Percentiles rank a stretch among this genome's conserved stretches.
phyloP scores from a whole-genome alignment of 2,113 vertebrate species.

The Nycticorax nycticorax region DNA sequence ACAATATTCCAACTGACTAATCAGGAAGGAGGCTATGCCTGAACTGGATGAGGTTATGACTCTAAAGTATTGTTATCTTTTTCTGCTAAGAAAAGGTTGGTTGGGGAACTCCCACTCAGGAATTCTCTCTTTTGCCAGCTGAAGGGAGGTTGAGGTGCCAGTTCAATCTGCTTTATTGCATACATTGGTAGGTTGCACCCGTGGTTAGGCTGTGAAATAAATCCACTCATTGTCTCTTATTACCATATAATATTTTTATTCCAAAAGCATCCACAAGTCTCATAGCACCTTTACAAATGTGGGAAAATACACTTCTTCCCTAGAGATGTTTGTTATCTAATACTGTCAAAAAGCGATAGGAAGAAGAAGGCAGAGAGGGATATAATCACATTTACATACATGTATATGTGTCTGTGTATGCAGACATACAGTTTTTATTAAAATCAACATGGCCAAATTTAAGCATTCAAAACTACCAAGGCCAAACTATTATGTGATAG shows the following conservation, averaged over 20 bases:
- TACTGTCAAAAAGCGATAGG: not conserved
- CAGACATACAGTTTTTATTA: not conserved
- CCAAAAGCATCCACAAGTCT: not conserved
- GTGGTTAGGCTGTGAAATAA: not conserved
- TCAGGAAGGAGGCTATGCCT: constrained; percentile 38
- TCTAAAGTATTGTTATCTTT: constrained; percentile 17
- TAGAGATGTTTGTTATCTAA: not conserved
- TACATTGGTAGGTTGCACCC: not conserved
- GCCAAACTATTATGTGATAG: not conserved
- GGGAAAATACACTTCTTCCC: not conserved
- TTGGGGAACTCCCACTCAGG: constrained; percentile 25
- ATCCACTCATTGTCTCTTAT: not conserved
- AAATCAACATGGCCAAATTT: not conserved
- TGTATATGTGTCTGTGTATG: not conserved
- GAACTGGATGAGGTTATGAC: constrained; percentile 32
- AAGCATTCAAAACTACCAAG: not conserved
- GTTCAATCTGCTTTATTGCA: not conserved
- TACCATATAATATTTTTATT: not conserved
- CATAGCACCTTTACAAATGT: not conserved
- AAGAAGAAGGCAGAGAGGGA: not conserved
- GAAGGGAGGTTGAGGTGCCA: not conserved
- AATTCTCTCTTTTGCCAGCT: not conserved
- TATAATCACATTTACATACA: not conserved
- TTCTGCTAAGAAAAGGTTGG: constrained; percentile 11
- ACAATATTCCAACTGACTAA: constrained; percentile 39